Base-by-base conservation (phyloP, 2,113 vertebrate species). In the Pitta sordida region DNA sequence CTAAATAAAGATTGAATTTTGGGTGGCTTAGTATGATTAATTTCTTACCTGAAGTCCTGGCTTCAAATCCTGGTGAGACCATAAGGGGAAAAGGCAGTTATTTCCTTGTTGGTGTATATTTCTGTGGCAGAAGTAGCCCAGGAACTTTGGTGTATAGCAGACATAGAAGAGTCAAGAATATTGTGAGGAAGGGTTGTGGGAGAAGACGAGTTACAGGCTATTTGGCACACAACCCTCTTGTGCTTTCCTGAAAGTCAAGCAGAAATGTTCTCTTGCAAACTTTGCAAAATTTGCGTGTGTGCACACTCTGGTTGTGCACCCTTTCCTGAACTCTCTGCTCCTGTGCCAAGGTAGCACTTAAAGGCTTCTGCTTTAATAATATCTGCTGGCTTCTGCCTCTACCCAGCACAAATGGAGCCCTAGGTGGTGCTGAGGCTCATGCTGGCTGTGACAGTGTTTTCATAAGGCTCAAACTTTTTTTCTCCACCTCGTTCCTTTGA, bases 401-500 rank as follows among this genome's bases (percentile, higher is more conserved):
- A 41, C 37, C 39, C 75, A 34, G 71, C 32, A 39, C 41, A 74
- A 23, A 62, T 32, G 49, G 80, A 49, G 11, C 23, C 32, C 46
- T 26, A 79, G 56, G 48, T n/a, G 53, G 52, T 85, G 58, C 86
- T 80, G 60, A 59, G 68, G 68, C 52, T 88, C 21, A 8, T 59
- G 64, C 48, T 85, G 82, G 43, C 55, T 78, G 56, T 91, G 85
- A 56, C 43, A 43, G 77, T 95, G 83, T 94, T 96, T 94, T 94
- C 79, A 46, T 90, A 65, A 89, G 79, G 94, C 62, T 96, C 80
- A 88, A 97, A 96, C 62, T 95, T 97, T 75, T 83, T 65, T 97
- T 96, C 55, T 95, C 78, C 43, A 93, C 91, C 74, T 93, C 44
- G 1, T 96, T 97, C 87, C 79, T 98, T 94, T 97, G 96, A 98